Conservation (phyloP, 1,140 invertebrate genomes). For the Drosophila teissieri region DNA sequence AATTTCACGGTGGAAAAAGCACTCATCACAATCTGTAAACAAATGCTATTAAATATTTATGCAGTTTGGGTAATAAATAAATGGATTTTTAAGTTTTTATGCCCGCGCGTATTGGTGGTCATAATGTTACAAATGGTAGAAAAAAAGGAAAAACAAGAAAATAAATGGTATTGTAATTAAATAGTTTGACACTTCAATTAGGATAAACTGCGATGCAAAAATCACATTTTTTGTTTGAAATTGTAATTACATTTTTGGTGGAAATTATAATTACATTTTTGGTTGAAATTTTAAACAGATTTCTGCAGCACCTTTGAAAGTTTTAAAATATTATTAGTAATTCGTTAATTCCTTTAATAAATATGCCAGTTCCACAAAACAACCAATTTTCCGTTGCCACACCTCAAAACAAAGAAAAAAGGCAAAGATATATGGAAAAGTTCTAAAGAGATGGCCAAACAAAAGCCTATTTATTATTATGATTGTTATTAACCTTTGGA, state of each 20-base stretch:
- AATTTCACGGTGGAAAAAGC: conserved; percentile 40
- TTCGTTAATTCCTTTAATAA: not conserved
- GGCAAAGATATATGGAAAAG: conserved; percentile 25
- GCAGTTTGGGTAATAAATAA: conserved; percentile 48
- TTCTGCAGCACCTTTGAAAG: too few species aligned
- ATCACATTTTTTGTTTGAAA: too few species aligned
- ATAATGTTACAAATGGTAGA: not conserved
- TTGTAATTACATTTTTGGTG: too few species aligned
- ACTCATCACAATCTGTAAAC: conserved; percentile 6
- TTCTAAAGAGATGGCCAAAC: conserved; percentile 5
- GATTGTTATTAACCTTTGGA: conserved; percentile 51
- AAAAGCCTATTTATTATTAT: conserved; percentile 49
- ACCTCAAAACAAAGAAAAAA: not conserved
- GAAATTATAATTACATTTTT: too few species aligned
- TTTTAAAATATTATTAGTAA: too few species aligned
- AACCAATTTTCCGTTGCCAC: not conserved
- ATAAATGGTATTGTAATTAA: not conserved
- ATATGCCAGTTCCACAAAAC: too few species aligned
- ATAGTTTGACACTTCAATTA: not conserved
- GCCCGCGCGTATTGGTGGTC: not conserved
- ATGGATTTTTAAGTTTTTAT: conserved; percentile 17
- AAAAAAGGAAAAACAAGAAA: not conserved
- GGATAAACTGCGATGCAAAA: too few species aligned
- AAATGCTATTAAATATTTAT: conserved; percentile 44
- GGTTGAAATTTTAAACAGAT: too few species aligned